Evolutionary conservation across 2,888 invertebrate species (phyloP), one percentile per base, ranked within the genome.

Genomic region (Cephonodes hylas): DNA sequence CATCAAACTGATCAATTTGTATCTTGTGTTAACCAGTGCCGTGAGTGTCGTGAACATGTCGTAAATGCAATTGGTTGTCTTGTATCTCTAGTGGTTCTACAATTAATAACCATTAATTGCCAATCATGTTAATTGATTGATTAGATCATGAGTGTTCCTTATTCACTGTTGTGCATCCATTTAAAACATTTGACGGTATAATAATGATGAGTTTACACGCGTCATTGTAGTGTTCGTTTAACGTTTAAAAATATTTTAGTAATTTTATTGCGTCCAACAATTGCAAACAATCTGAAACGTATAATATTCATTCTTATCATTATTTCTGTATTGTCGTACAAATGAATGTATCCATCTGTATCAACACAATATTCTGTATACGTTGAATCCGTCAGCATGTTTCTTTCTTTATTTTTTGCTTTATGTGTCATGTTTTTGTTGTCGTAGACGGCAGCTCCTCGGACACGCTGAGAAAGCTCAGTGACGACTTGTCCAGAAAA

Each of bases 401-500:
- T 75, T 77, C 76, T 73, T 77, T 81, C 76, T 74, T 82, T 80
- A 66, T 74, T 84, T 85, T 85, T 84, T 83, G 91, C 91, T 91
- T 91, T 89, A 91, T 75, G 82, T 91, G 91, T 89, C 71, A 59
- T 60, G 63, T 63, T 60, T 87, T 88, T 88, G 85, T 91, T 91
- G 85, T 88, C 90, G 71, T 91, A 93, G 93, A 93, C 91, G 88
- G 90, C 87, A 89, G 93, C 70, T 84, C 90, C 42, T 81, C 91
- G 78, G 93, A 93, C 76, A 83, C 90, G 68, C 80, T 86, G 72
- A 86, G 93, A 83, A 93, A 91, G 76, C 83, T 88, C 71, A 93
- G 93, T 76, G 92, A 93, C 85, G 93, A 93, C 74, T 89, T 86
- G 68, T 93, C 93, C 66, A 87, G 93, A 86, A 93, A 93, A 86